Evolutionary conservation across 1,140 invertebrate genomes (phyloP).

Genomic region (Macrosteles quadrilineatus): DNA sequence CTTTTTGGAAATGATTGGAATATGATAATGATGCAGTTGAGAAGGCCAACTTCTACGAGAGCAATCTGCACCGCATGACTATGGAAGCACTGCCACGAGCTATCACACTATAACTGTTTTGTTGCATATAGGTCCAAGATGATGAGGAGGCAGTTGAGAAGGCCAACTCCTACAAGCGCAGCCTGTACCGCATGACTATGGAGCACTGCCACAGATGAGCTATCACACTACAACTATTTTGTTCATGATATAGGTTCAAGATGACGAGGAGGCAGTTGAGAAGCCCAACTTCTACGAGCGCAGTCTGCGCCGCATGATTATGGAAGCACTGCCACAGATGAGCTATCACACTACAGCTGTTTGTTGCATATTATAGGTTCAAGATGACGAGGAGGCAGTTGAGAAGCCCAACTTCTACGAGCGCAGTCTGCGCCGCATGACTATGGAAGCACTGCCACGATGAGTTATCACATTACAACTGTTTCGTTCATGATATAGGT

Average conservation of each 20-base stretch:
- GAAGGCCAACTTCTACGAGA: not conserved
- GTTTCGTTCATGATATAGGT: too few species aligned
- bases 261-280: slow-evolving; percentile 26
- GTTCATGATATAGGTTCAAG: not conserved
- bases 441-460: too few species aligned
- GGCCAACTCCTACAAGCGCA: not conserved
- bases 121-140: too few species aligned
- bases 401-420: too few species aligned
- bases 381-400: too few species aligned
- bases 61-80: not conserved
- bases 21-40: too few species aligned
- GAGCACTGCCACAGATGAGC: slow-evolving; percentile 61
- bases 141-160: not conserved
- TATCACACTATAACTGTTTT: too few species aligned
- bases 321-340: slow-evolving; percentile 85
- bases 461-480: too few species aligned
- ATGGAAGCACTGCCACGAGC: not conserved
- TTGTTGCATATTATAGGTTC: too few species aligned
- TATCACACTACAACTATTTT: slow-evolving; percentile 81
- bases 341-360: too few species aligned
- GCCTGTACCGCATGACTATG: not conserved
- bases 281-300: slow-evolving; percentile 61
- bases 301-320: slow-evolving; percentile 82
- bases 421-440: too few species aligned
- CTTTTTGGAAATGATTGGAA: too few species aligned